These are phyloP conservation scores for Gallinago jamesoni DNA, from an alignment of 2,113 vertebrate genomes.

Conservation along the genomic window DNA sequence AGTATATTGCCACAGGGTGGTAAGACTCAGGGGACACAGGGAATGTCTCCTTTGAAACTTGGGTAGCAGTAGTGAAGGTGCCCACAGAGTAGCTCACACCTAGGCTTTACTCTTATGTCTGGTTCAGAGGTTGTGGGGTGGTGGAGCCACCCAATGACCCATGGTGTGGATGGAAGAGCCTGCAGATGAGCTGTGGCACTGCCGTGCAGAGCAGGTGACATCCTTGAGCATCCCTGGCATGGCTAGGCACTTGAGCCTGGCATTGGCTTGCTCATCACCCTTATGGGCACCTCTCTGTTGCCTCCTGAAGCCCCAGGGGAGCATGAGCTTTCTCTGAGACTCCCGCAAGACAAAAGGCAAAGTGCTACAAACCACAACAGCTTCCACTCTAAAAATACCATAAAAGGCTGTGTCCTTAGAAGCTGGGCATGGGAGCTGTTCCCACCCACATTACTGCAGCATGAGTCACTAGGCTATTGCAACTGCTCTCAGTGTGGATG, in stretches of 20 bases:
- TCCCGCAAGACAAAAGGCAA: neutral
- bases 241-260: neutral
- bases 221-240: neutral
- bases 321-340: neutral
- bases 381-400: constrained; percentile 62
- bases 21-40: fast-evolving
- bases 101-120: fast-evolving
- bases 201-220: fast-evolving
- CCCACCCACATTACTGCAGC: constrained; percentile 65
- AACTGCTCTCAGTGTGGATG: constrained; percentile 1
- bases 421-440: constrained; percentile 50
- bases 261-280: neutral
- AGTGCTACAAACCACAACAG: constrained; percentile 8
- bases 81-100: neutral
- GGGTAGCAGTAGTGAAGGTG: neutral
- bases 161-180: fast-evolving
- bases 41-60: neutral
- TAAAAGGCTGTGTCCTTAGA: constrained; percentile 66
- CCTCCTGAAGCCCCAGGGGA: neutral
- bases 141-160: neutral
- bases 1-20: neutral
- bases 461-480: constrained; percentile 53
- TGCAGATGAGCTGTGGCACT: fast-evolving
- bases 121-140: neutral
- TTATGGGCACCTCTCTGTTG: neutral